Conservation (phyloP, 1,140 invertebrate species). For the Spodoptera frugiperda region DNA sequence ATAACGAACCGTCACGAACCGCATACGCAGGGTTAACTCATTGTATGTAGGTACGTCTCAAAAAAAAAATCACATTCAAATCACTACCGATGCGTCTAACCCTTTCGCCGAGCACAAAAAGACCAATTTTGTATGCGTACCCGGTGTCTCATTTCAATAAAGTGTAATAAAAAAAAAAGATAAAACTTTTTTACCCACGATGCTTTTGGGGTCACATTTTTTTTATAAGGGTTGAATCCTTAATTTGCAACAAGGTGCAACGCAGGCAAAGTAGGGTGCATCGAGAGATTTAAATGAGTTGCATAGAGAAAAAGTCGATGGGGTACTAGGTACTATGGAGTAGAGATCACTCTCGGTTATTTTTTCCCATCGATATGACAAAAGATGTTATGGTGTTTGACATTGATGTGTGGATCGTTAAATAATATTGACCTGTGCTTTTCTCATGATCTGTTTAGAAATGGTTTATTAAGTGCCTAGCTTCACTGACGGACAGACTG, state of each 20-base stretch:
- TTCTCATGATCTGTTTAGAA: slow-evolving; percentile 53
- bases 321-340: slow-evolving; percentile 52
- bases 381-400: slow-evolving; percentile 77
- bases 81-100: slow-evolving; percentile 68
- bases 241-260: slow-evolving; percentile 86
- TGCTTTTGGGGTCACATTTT: slow-evolving; percentile 82
- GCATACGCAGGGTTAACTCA: slow-evolving; percentile 67
- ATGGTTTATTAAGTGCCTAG: background rate
- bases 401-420: slow-evolving; percentile 71
- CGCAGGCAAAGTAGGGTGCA: slow-evolving; percentile 69
- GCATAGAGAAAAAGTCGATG: slow-evolving; percentile 75
- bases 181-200: slow-evolving; percentile 83
- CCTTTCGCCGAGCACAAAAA: slow-evolving; percentile 77
- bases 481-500: too few species aligned
- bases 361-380: slow-evolving; percentile 73
- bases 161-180: slow-evolving; percentile 78
- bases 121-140: slow-evolving; percentile 81
- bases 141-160: slow-evolving; percentile 85
- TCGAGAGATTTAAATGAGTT: slow-evolving; percentile 80
- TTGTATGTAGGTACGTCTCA: slow-evolving; percentile 60
- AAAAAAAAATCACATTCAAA: slow-evolving; percentile 75
- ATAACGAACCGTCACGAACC: slow-evolving; percentile 74
- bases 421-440: slow-evolving; percentile 60
- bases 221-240: slow-evolving; percentile 81
- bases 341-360: slow-evolving; percentile 54